These are phyloP conservation scores for Dicyrtomina minuta DNA, from an alignment of 2,888 invertebrate species.

Conservation along the genomic window DNA sequence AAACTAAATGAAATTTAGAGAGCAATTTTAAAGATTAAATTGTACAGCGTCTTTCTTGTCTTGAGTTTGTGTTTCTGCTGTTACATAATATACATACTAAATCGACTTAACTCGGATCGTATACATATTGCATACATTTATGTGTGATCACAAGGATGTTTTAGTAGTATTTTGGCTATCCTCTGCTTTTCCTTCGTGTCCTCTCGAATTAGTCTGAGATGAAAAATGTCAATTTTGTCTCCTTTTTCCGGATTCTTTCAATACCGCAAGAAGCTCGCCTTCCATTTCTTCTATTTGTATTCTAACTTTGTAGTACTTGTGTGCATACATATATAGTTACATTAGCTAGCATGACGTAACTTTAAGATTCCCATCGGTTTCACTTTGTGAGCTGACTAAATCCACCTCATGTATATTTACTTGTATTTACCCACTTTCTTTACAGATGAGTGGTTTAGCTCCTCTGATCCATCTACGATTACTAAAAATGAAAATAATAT, in stretches of 20 bases:
- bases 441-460: conserved; percentile 4
- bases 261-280: background rate
- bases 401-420: conserved; percentile 6
- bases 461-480: background rate
- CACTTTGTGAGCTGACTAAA: background rate
- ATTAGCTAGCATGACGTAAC: background rate
- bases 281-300: too few relatives aligned
- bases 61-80: too few relatives aligned
- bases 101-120: too few relatives aligned
- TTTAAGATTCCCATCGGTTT: too few relatives aligned
- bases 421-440: background rate
- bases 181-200: conserved; percentile 37
- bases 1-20: conserved; percentile 45
- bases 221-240: conserved; percentile 47
- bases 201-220: conserved; percentile 46
- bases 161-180: conserved; percentile 19
- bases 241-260: conserved; percentile 7
- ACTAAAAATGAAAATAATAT: background rate
- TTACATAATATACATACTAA: too few relatives aligned
- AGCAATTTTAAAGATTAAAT: conserved; percentile 51
- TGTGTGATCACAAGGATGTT: background rate
- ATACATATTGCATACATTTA: too few relatives aligned
- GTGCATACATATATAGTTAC: background rate
- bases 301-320: too few relatives aligned
- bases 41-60: conserved; percentile 35